phyloP scores from a whole-genome alignment of 2,888 invertebrate genomes.

The Dryobotodes eremita region DNA sequence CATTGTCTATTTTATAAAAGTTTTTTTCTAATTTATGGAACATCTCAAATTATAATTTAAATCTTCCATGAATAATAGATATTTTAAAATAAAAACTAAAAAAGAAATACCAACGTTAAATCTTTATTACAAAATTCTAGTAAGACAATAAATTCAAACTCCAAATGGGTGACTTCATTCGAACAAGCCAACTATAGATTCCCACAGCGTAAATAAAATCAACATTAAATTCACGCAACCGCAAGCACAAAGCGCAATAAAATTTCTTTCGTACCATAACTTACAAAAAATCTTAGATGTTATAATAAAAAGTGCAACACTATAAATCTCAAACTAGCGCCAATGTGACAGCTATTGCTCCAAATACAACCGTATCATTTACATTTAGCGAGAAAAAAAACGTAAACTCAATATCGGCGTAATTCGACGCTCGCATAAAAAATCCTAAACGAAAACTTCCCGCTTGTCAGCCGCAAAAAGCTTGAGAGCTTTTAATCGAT shows the following conservation, averaged over 20 bases:
- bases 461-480: constrained; percentile 75
- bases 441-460: constrained; percentile 72
- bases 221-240: constrained; percentile 47
- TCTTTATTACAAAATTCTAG: background rate
- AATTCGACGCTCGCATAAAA: constrained; percentile 71
- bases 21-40: background rate
- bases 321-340: constrained; percentile 44
- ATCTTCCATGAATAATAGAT: too few species aligned
- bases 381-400: constrained; percentile 61
- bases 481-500: constrained; percentile 79
- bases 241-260: constrained; percentile 61
- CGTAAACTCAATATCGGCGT: constrained; percentile 65
- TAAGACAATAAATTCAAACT: constrained; percentile 1
- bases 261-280: constrained; percentile 37
- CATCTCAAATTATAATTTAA: background rate
- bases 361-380: constrained; percentile 60
- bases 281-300: constrained; percentile 34
- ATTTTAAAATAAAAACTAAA: background rate
- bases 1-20: background rate
- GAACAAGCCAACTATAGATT: constrained; percentile 36
- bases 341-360: constrained; percentile 45
- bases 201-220: constrained; percentile 53
- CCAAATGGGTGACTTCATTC: background rate
- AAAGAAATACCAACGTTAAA: background rate
- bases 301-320: constrained; percentile 51